These are phyloP conservation scores for Phalacrocorax pelagicus DNA, from an alignment of 2,113 vertebrate genomes.

Conservation along the genomic window DNA sequence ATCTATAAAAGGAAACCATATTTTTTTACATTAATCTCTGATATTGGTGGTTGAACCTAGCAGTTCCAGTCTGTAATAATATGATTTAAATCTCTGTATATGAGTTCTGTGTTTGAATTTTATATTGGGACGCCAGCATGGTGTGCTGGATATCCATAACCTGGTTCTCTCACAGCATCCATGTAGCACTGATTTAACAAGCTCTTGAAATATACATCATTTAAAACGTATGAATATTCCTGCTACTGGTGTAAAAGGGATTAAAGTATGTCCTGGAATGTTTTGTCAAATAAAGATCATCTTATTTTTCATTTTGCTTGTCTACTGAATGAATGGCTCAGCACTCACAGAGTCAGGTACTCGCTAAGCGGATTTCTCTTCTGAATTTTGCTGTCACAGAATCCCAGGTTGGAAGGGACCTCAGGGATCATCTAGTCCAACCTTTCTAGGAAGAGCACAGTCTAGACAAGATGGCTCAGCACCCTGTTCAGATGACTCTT, in stretches of 20 bases:
- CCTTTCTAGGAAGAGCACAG: too few species aligned
- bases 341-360: background rate
- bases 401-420: too few species aligned
- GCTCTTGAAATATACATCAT: background rate
- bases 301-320: background rate
- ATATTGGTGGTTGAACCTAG: background rate
- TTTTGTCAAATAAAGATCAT: background rate
- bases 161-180: background rate
- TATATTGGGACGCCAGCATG: background rate
- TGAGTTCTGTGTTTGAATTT: background rate
- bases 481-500: too few species aligned
- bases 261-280: background rate
- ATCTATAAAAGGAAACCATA: background rate
- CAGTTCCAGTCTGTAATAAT: background rate
- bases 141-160: background rate
- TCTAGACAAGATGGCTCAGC: too few species aligned
- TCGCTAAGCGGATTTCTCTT: background rate
- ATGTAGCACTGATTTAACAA: background rate
- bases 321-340: background rate
- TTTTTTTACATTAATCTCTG: slow-evolving; percentile 3
- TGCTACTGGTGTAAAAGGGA: background rate
- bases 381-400: background rate
- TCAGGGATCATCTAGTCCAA: too few species aligned
- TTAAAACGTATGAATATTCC: background rate
- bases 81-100: background rate